Evolutionary conservation across 2,797 vertebrate species (phyloP).

Genomic region (Coranthus polyacanthus): DNA sequence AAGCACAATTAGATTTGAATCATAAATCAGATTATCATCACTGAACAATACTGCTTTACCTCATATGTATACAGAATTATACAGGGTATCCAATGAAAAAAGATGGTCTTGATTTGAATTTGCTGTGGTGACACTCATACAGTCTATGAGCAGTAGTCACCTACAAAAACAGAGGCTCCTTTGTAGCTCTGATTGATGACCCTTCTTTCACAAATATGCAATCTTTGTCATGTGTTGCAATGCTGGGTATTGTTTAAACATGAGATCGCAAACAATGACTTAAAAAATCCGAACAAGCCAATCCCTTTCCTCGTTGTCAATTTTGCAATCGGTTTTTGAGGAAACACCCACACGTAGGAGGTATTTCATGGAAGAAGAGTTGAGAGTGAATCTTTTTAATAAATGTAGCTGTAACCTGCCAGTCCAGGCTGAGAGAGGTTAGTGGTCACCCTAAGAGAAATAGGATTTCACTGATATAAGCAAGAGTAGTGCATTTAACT

Average conservation of each 20-base stretch:
- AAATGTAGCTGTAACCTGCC: too few relatives aligned
- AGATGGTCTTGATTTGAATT: too few relatives aligned
- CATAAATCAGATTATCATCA: too few relatives aligned
- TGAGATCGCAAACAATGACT: not conserved
- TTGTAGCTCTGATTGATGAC: conserved; percentile 15
- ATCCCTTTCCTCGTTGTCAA: not conserved
- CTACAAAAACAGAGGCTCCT: not conserved
- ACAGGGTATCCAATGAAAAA: too few relatives aligned
- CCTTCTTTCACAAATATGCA: not conserved
- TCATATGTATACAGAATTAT: too few relatives aligned
- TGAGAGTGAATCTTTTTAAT: too few relatives aligned
- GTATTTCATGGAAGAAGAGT: too few relatives aligned
- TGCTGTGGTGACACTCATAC: not conserved
- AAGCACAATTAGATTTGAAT: too few relatives aligned
- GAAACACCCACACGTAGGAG: not conserved
- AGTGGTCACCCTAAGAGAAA: too few relatives aligned
- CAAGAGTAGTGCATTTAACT: not conserved
- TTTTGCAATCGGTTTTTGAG: not conserved
- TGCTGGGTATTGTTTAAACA: conserved; percentile 6
- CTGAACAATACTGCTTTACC: too few relatives aligned
- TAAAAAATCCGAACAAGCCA: not conserved
- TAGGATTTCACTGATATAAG: too few relatives aligned
- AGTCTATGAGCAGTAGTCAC: not conserved
- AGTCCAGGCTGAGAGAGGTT: too few relatives aligned
- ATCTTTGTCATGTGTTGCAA: conserved; percentile 25